Conservation (phyloP, 2,888 invertebrate species). For the Chrysomela aeneicollis region DNA sequence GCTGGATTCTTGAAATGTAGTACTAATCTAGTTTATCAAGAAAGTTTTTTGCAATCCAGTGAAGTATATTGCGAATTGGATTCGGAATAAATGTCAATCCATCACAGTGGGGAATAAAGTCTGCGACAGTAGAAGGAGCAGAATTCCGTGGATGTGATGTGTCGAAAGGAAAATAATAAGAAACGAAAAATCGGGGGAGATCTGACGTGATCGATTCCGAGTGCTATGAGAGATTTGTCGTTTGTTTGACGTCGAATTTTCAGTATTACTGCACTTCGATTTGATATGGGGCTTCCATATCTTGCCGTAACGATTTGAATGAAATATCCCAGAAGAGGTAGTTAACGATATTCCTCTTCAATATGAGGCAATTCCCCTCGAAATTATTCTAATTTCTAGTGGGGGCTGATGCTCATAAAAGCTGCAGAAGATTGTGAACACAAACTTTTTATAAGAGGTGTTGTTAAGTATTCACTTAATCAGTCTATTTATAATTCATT, state of each 20-base stretch:
- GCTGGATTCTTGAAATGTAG: too few species aligned
- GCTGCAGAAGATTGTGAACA: too few species aligned
- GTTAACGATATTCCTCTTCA: too few species aligned
- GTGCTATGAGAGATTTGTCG: constrained; percentile 45
- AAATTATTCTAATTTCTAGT: too few species aligned
- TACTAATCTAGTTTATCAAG: neutral
- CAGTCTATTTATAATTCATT: too few species aligned
- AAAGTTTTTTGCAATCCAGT: neutral
- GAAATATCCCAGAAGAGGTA: too few species aligned
- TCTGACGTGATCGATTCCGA: constrained; percentile 58
- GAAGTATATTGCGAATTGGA: constrained; percentile 16
- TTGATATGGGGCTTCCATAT: constrained; percentile 23
- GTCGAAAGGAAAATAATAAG: constrained; percentile 52
- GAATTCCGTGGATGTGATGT: constrained; percentile 49
- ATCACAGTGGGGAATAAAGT: constrained; percentile 47
- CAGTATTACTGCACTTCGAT: constrained; percentile 36
- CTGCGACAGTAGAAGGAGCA: constrained; percentile 54
- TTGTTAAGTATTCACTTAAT: too few species aligned
- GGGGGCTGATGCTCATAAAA: too few species aligned
- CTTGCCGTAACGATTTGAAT: constrained; percentile 12
- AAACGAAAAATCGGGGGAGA: constrained; percentile 55
- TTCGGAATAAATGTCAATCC: constrained; percentile 55
- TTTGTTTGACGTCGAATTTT: constrained; percentile 41
- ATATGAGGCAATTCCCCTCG: too few species aligned
- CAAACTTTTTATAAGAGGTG: too few species aligned